A percentile compares a stretch with the other conserved stretches of the same genome.
These are phyloP conservation scores for Orthosia gothica DNA, from an alignment of 2,888 invertebrate species.

Conservation along the genomic window DNA sequence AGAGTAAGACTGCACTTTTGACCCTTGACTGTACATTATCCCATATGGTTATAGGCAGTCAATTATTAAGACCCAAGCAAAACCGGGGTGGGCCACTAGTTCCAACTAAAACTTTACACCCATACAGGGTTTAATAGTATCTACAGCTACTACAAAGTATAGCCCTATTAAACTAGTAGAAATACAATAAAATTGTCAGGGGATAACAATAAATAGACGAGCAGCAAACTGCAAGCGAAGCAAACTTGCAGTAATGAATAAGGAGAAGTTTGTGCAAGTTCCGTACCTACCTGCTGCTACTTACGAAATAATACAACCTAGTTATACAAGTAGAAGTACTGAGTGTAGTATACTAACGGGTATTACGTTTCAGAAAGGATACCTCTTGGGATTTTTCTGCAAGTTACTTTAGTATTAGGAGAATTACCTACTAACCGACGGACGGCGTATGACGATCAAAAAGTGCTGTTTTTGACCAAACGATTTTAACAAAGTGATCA, in stretches of 20 bases:
- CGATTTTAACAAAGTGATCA: no score
- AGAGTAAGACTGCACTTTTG: no score
- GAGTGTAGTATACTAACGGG: background rate
- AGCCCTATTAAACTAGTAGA: background rate
- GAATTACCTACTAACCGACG: background rate
- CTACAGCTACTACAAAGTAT: background rate
- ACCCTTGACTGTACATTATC: no score
- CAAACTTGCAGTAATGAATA: conserved; percentile 72
- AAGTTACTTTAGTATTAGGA: background rate
- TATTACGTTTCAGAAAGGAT: background rate
- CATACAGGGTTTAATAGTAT: background rate
- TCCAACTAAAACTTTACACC: background rate
- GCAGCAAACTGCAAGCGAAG: conserved; percentile 43
- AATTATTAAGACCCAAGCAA: no score
- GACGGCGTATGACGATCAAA: no score
- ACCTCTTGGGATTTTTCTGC: background rate
- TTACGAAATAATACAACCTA: conserved; percentile 42
- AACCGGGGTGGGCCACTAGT: no score
- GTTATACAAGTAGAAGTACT: conserved; percentile 30
- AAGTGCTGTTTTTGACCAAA: no score
- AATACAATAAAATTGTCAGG: conserved; percentile 42
- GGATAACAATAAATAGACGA: conserved; percentile 51
- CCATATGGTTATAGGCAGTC: no score
- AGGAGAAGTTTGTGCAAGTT: conserved; percentile 63
- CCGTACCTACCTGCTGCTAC: conserved; percentile 53